Conservation (phyloP, 1,140 invertebrate genomes). For the Zelostemma sp. region DNA sequence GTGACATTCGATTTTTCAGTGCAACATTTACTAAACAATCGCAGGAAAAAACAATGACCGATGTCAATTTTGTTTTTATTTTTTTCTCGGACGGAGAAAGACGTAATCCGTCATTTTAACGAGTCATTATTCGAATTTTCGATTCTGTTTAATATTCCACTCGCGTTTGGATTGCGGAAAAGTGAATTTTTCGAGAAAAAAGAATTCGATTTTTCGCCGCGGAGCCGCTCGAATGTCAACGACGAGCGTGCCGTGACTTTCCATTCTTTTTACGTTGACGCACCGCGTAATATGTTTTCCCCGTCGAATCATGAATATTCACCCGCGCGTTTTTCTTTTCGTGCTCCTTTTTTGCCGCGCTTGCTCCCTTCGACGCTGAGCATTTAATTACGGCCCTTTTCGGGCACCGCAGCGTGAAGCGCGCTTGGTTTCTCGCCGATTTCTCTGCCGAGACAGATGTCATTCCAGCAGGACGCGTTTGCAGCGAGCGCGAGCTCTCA, state of each 20-base stretch:
- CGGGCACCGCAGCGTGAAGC: neutral
- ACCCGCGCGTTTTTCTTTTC: slow-evolving; percentile 15
- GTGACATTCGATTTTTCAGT: too few species aligned
- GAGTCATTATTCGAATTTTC: too few species aligned
- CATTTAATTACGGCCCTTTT: slow-evolving; percentile 35
- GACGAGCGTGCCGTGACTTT: slow-evolving; percentile 29
- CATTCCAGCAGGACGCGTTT: neutral
- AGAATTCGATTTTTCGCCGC: slow-evolving; percentile 18
- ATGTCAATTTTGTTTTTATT: too few species aligned
- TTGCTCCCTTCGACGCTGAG: slow-evolving; percentile 20
- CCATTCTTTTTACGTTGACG: slow-evolving; percentile 27
- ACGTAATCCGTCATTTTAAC: too few species aligned
- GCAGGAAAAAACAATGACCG: too few species aligned
- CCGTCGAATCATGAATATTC: slow-evolving; percentile 12
- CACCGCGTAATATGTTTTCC: slow-evolving; percentile 15
- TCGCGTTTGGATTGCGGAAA: neutral
- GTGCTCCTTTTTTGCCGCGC: neutral
- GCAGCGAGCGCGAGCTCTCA: neutral
- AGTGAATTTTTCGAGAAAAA: slow-evolving; percentile 2
- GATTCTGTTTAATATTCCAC: too few species aligned
- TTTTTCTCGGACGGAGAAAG: too few species aligned
- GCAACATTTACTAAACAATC: too few species aligned
- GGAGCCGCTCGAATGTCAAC: slow-evolving; percentile 30
- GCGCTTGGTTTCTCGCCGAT: slow-evolving; percentile 21
- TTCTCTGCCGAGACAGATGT: slow-evolving; percentile 6